phyloP scores from a whole-genome alignment of 2,888 invertebrate species.

The Hemicrepidius hirtus region DNA sequence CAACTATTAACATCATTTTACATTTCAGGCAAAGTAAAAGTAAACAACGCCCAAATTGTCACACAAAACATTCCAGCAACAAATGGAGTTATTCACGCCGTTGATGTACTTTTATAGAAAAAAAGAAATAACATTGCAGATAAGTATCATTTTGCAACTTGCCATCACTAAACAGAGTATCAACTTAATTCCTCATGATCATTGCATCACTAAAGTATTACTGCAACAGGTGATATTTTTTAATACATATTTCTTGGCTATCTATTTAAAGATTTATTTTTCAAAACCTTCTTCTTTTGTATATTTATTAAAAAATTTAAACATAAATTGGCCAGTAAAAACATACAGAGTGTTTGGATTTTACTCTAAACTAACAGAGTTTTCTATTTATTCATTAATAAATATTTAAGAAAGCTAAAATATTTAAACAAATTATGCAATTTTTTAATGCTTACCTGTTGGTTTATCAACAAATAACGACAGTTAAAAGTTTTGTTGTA shows the following conservation, averaged over 20 bases:
- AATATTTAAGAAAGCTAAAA: no score
- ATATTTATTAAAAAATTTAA: neutral
- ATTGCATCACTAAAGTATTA: conserved; percentile 6
- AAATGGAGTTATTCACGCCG: conserved; percentile 90
- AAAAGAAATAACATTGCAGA: conserved; percentile 1
- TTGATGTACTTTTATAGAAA: conserved; percentile 80
- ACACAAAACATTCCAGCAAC: conserved; percentile 92
- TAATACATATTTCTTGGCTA: neutral
- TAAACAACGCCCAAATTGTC: conserved; percentile 87
- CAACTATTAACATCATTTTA: neutral
- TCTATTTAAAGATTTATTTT: neutral
- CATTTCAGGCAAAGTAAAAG: conserved; percentile 85
- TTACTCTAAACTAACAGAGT: neutral
- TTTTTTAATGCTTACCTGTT: no score
- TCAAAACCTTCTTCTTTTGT: neutral
- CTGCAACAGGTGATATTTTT: neutral
- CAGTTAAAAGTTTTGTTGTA: neutral
- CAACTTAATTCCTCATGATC: conserved; percentile 3
- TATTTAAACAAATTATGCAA: no score
- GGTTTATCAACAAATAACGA: neutral
- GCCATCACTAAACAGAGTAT: conserved; percentile 38
- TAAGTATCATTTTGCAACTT: conserved; percentile 17
- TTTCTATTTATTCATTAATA: conserved; percentile 11
- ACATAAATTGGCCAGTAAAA: conserved; percentile 17
- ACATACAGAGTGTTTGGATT: neutral